Evolutionary conservation across 2,888 invertebrate species (phyloP), one percentile per base, ranked within the genome.

Genomic region (Cylloceria caligata): DNA sequence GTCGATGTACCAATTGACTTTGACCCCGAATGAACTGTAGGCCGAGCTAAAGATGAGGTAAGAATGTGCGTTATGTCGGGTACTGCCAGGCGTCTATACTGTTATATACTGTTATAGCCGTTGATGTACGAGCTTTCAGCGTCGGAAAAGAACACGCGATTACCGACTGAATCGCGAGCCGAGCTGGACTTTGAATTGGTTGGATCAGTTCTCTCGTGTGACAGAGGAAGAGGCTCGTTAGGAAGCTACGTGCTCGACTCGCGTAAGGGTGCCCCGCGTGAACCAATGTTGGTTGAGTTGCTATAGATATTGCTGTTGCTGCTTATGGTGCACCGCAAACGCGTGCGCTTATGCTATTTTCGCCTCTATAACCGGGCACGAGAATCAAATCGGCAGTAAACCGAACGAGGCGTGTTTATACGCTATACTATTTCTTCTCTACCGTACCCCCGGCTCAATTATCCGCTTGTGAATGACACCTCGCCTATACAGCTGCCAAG

Each of bases 181-280:
- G n/a, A 7, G 19, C 16, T 30, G 67, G 65, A 81, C 55, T 77
- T 64, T 81, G 77, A 81, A 81, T 81, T 81, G 81, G 65, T 30
- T 64, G 65, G 62, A 65, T 69, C 69, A 74, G 74, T 82, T 78
- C 72, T 77, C 81, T 85, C 85, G 83, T 86, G 84, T 84, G 86
- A 84, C 86, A 86, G 87, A 87, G 87, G 88, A 88, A 89, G 87
- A 88, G 85, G 75, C 87, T 89, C 86, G 87, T 89, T 89, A 88
- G 73, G 82, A 86, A 83, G 86, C 86, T 88, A 89, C 83, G 86
- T 86, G 84, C 86, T 86, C 83, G 85, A 69, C 73, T 80, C 57
- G 39, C 75, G 74, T 74, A 75, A 81, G 77, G 78, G 80, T 74
- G 74, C 55, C 21, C 57, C 36, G 52, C 42, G 78, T 62, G 67